Conservation (phyloP, 2,113 vertebrate species). For the Notechis scutatus region DNA sequence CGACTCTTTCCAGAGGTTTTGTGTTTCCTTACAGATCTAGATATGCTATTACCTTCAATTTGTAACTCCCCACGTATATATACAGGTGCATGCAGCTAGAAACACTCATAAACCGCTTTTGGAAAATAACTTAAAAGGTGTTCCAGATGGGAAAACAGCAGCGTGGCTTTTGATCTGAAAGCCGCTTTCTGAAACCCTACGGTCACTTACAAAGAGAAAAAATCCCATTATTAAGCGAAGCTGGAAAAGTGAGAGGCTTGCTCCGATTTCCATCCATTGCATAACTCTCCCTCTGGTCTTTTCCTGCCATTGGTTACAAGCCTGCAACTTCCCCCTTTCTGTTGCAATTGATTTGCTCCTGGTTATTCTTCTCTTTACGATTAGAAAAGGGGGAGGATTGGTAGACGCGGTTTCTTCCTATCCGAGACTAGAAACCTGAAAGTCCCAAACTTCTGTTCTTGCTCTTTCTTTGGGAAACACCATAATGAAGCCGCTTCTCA, state of each 20-base stretch:
- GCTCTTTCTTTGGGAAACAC: not conserved
- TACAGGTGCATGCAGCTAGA: not conserved
- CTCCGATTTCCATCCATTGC: not conserved
- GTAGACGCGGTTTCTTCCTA: not conserved
- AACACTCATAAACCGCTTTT: not conserved
- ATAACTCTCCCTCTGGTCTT: not conserved
- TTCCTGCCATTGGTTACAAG: not conserved
- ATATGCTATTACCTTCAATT: not conserved
- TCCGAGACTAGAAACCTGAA: not conserved
- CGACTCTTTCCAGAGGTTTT: not conserved
- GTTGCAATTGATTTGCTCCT: not conserved
- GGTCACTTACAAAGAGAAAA: not conserved
- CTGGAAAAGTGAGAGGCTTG: not conserved
- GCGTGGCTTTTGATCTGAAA: not conserved
- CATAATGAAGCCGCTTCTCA: not conserved
- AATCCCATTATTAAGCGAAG: not conserved
- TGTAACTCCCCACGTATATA: not conserved
- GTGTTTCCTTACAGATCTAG: not conserved
- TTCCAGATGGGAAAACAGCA: not conserved
- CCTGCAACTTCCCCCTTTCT: not conserved
- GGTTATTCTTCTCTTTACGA: not conserved
- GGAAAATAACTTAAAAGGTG: not conserved
- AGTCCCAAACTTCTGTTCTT: not conserved
- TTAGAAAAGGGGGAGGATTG: not conserved
- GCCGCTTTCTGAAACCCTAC: not conserved